Evolutionary conservation across 2,113 vertebrate genomes (phyloP), one percentile per base, ranked within the genome.

Genomic region (Lasiurus borealis): DNA sequence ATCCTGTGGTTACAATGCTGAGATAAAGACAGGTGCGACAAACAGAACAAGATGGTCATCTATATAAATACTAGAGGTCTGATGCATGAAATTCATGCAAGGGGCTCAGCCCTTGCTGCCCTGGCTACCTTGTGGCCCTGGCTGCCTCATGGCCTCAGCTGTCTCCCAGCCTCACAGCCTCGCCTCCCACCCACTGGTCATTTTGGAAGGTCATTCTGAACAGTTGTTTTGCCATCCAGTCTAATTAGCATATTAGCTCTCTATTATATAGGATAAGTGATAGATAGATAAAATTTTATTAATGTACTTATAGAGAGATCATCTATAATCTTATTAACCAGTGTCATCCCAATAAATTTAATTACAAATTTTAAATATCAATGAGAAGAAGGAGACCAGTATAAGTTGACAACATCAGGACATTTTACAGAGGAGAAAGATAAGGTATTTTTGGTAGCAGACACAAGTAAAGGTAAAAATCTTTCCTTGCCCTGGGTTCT

Each of bases 161-260:
- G 54, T 57, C 21, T 59, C 23, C 9, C 1, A 0, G 57, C 23
- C 23, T 23, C 23, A 0, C 0, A 3, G 23, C 59, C 59, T 25
- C 10, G 10, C 59, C 59, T 62, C 25, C 59, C 25, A 10, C 10
- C 59, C 25, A 62, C 59, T 62, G 59, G 59, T 62, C 25, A 27
- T 62, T 62, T 25, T 23, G 1, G 57, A 59, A 59, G 57, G 21
- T 59, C 3, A 9, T 59, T 59, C 59, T 9, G 3, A 10, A 57
- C 18, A 57, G 19, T 57, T 6, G 19, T 57, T 21, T 18, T 57
- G 54, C 18, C 25, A 9, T 62, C 59, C 9, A 25, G 59, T 62
- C 9, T 62, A 62, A 62, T 27, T 62, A 62, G 59, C 59, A 62
- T 62, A 62, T 27, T 62, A 62, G 25, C 59, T 62, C 57, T 59